Conservation (phyloP, 1,140 invertebrate species). For the Diorhabda carinulata region DNA sequence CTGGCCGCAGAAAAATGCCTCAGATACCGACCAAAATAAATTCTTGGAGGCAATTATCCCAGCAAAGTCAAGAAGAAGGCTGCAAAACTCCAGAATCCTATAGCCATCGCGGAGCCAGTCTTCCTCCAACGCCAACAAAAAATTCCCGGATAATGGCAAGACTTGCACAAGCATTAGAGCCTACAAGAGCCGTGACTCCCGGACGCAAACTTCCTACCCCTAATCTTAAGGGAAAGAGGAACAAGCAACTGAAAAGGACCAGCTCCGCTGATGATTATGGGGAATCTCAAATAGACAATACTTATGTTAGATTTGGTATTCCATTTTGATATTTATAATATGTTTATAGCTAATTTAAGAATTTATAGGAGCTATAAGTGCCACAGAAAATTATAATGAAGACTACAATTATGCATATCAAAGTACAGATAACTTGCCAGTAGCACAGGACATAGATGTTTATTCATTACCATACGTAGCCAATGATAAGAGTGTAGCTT, state of each 20-base stretch:
- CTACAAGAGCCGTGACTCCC: constrained; percentile 54
- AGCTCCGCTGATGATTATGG: constrained; percentile 43
- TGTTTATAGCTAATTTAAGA: background rate
- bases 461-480: background rate
- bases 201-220: constrained; percentile 54
- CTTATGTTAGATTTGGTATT: constrained; percentile 30
- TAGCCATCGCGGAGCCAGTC: constrained; percentile 42
- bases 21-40: constrained; percentile 44
- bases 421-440: constrained; percentile 50
- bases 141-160: constrained; percentile 41
- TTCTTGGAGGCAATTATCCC: constrained; percentile 42
- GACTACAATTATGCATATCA: constrained; percentile 68
- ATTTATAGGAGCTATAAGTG: constrained; percentile 49
- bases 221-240: constrained; percentile 38
- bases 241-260: constrained; percentile 41
- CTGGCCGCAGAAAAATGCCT: constrained; percentile 40
- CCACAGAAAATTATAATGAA: constrained; percentile 59
- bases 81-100: constrained; percentile 35
- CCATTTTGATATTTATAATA: background rate
- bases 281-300: constrained; percentile 40
- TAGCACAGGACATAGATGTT: constrained; percentile 4
- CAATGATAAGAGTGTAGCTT: background rate
- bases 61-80: constrained; percentile 36
- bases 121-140: constrained; percentile 46
- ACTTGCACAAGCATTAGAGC: constrained; percentile 41